These are phyloP conservation scores for Leptocoma aspasia DNA, from an alignment of 2,113 vertebrate genomes.

Conservation along the genomic window DNA sequence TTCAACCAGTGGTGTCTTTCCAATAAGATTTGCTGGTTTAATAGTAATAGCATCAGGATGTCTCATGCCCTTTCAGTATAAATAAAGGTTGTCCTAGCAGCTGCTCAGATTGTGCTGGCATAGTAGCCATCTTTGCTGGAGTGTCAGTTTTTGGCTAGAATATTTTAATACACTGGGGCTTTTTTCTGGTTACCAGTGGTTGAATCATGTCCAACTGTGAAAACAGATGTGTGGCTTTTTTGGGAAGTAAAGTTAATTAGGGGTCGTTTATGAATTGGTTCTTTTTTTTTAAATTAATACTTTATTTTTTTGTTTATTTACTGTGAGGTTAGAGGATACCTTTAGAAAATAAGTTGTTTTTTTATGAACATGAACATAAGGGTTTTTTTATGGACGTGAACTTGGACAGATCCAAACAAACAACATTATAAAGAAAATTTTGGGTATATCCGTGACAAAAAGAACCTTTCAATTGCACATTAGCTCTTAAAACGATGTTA, in stretches of 20 bases:
- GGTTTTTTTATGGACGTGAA: neutral
- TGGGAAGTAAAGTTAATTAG: conserved; percentile 21
- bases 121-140: neutral
- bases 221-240: conserved; percentile 55
- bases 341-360: neutral
- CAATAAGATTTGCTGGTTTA: neutral
- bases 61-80: neutral
- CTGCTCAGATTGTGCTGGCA: conserved; percentile 31
- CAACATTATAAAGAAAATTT: neutral
- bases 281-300: neutral
- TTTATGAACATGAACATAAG: neutral
- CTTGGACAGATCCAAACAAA: neutral
- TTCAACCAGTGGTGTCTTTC: neutral
- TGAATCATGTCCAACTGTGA: conserved; percentile 49
- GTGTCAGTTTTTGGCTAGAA: conserved; percentile 37
- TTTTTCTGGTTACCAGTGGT: conserved; percentile 36
- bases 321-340: neutral
- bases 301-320: neutral
- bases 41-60: neutral
- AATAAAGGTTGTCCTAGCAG: conserved; percentile 45
- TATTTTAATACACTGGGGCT: neutral
- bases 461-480: neutral
- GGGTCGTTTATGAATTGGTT: neutral
- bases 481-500: neutral
- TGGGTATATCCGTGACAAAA: neutral